These are phyloP conservation scores for Pogoniulus pusillus DNA, from an alignment of 2,797 vertebrate genomes.

Conservation along the genomic window DNA sequence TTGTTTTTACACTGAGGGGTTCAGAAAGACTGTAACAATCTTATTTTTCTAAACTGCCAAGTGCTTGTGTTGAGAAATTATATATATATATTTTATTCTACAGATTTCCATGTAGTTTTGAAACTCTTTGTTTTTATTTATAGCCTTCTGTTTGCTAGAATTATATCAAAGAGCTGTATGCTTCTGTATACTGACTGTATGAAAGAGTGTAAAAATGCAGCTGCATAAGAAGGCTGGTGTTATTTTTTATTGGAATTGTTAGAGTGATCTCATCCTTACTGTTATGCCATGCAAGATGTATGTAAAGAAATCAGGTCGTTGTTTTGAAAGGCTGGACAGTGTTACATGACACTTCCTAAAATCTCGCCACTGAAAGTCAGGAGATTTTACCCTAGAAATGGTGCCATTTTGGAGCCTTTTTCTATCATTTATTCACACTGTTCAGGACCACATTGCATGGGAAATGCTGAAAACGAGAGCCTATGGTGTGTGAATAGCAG, in stretches of 20 bases:
- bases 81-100: conserved; percentile 69
- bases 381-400: neutral
- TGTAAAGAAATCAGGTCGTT: neutral
- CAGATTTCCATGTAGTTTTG: conserved; percentile 44
- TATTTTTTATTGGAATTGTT: neutral
- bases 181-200: neutral
- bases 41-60: conserved; percentile 56
- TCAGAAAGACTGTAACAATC: conserved; percentile 23
- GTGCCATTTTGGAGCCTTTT: neutral
- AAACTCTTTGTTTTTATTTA: conserved; percentile 28
- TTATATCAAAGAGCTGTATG: neutral
- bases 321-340: neutral
- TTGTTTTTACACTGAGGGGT: conserved; percentile 14
- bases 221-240: conserved; percentile 9
- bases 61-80: conserved; percentile 61
- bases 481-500: neutral
- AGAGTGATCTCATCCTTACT: neutral
- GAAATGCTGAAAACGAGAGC: neutral
- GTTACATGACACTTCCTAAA: conserved; percentile 6
- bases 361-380: neutral
- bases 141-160: neutral
- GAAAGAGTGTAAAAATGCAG: neutral
- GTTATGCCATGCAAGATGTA: neutral
- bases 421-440: neutral
- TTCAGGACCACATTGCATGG: neutral